Evolutionary conservation across 2,888 invertebrate genomes (phyloP).

Genomic region (Platyscelio sp.): DNA sequence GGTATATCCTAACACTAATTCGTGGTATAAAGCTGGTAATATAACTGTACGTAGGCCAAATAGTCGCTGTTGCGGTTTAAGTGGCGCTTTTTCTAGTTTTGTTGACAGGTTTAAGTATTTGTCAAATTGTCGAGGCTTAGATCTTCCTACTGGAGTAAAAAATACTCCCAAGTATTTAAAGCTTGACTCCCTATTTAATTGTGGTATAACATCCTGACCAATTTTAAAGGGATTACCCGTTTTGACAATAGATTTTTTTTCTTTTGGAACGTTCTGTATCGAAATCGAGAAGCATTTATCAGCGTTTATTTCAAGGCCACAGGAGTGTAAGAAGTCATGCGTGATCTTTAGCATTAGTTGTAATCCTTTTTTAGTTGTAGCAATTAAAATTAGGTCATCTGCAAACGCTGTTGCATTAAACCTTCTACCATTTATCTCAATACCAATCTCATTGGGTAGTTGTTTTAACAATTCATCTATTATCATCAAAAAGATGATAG

Average conservation of each 20-base stretch:
- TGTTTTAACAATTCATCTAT: background rate
- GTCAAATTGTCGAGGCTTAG: too few species aligned
- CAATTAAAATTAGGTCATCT: background rate
- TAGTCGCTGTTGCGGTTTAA: slow-evolving; percentile 71
- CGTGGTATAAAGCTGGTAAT: slow-evolving; percentile 51
- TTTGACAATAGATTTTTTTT: background rate
- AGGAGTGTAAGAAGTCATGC: background rate
- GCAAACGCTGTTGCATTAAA: background rate
- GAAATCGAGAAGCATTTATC: background rate
- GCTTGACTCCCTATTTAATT: background rate
- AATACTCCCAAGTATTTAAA: slow-evolving; percentile 35
- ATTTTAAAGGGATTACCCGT: too few species aligned
- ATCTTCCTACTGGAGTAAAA: slow-evolving; percentile 24
- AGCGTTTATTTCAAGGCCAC: background rate
- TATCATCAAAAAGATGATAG: background rate
- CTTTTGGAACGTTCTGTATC: background rate
- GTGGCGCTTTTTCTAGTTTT: slow-evolving; percentile 36
- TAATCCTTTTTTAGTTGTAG: background rate
- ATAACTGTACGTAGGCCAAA: slow-evolving; percentile 52
- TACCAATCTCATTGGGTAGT: background rate
- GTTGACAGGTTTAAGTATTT: background rate
- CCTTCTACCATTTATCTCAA: background rate
- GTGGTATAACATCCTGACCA: background rate
- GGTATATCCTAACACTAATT: slow-evolving; percentile 81
- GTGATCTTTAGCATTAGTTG: background rate